These are phyloP conservation scores for Trachelus tabidus DNA, from an alignment of 2,888 invertebrate genomes.

Conservation along the genomic window DNA sequence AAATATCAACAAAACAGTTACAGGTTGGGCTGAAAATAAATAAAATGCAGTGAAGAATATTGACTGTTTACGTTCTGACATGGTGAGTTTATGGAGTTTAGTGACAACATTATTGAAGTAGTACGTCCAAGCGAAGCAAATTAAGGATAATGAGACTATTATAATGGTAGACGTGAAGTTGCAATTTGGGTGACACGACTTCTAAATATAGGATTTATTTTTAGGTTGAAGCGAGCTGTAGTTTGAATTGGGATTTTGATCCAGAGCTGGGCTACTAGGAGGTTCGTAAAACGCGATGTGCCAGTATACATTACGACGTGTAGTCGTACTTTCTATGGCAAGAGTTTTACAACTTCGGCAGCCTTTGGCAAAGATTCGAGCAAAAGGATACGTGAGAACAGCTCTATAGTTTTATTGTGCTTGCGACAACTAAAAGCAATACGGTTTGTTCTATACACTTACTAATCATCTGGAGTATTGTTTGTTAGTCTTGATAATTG, in stretches of 20 bases:
- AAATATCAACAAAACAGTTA: not conserved
- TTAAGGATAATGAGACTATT: not conserved
- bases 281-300: slow-evolving; percentile 29
- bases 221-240: slow-evolving; percentile 56
- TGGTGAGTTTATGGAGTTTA: not conserved
- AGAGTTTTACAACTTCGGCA: not conserved
- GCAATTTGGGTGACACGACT: slow-evolving; percentile 15
- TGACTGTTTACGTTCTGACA: not conserved
- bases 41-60: not conserved
- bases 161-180: not conserved
- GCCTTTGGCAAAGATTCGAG: not conserved
- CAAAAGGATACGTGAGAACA: not conserved
- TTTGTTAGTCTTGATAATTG: not conserved
- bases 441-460: not conserved
- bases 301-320: not conserved
- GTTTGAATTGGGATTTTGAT: slow-evolving; percentile 44
- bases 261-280: slow-evolving; percentile 46
- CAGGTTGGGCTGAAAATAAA: not conserved
- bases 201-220: slow-evolving; percentile 61
- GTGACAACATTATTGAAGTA: not conserved
- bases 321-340: not conserved
- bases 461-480: not conserved
- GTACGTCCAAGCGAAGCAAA: not conserved
- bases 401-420: not conserved
- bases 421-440: not conserved